These are phyloP conservation scores for Apotomis turbidana DNA, from an alignment of 2,888 invertebrate genomes.

Conservation along the genomic window DNA sequence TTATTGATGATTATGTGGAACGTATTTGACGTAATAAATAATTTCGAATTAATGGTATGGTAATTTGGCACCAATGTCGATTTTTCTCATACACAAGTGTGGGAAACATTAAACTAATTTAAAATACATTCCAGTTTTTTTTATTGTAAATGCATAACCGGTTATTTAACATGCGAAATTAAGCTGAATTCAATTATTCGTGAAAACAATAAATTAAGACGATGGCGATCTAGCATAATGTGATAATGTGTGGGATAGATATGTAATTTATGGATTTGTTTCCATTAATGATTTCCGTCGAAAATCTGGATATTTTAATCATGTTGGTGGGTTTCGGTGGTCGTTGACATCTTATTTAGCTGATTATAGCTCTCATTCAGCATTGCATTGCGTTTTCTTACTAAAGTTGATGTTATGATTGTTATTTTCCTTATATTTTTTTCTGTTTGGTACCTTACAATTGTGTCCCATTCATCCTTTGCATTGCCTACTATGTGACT, in stretches of 20 bases:
- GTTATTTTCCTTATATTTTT: no score
- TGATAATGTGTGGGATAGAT: constrained; percentile 20
- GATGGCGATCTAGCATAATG: constrained; percentile 11
- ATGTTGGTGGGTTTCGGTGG: background rate
- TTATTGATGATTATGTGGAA: background rate
- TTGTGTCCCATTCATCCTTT: no score
- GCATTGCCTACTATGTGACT: no score
- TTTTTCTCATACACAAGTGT: constrained; percentile 5
- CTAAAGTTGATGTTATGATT: no score
- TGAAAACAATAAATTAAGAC: constrained; percentile 25
- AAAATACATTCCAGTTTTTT: background rate
- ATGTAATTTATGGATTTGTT: constrained; percentile 24
- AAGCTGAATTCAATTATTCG: constrained; percentile 26
- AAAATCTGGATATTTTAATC: background rate
- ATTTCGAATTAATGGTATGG: constrained; percentile 18
- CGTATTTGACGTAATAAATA: constrained; percentile 5
- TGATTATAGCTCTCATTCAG: background rate
- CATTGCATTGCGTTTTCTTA: no score
- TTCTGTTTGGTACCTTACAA: no score
- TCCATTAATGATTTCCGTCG: constrained; percentile 2
- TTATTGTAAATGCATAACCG: constrained; percentile 18
- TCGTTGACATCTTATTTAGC: constrained; percentile 22
- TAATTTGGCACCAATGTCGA: constrained; percentile 16
- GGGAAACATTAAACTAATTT: constrained; percentile 4
- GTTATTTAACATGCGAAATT: constrained; percentile 8